A percentile compares a stretch with the other conserved stretches of the same genome.
Conservation (phyloP, 2,888 invertebrate species). For the Anorthoa munda region DNA sequence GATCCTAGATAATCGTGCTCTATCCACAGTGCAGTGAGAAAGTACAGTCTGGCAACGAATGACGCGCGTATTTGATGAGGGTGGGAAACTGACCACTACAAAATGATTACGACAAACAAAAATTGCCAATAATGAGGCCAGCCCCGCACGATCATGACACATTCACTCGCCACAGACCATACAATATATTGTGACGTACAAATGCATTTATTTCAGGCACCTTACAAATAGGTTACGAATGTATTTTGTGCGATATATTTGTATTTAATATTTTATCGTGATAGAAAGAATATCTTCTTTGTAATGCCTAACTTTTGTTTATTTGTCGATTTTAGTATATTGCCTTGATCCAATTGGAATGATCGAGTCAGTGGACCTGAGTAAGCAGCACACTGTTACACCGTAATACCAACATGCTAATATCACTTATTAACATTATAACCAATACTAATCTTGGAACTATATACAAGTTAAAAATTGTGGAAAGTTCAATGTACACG, state of each 20-base stretch:
- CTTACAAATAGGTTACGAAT: constrained; percentile 73
- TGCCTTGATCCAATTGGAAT: constrained; percentile 82
- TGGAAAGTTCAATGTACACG: constrained; percentile 76
- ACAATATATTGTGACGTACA: constrained; percentile 82
- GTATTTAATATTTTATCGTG: constrained; percentile 69
- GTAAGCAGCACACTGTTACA: constrained; percentile 69
- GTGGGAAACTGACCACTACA: constrained; percentile 17
- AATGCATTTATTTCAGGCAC: constrained; percentile 81
- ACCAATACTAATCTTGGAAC: constrained; percentile 76
- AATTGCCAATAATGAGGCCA: constrained; percentile 39
- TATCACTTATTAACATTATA: constrained; percentile 79
- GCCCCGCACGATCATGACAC: constrained; percentile 22
- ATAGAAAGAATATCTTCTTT: constrained; percentile 66
- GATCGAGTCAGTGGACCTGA: constrained; percentile 77
- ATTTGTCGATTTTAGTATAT: constrained; percentile 68
- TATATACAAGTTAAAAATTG: constrained; percentile 80
- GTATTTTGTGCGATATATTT: constrained; percentile 82
- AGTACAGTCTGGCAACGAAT: constrained; percentile 68
- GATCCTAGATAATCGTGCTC: constrained; percentile 74
- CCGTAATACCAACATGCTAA: constrained; percentile 79
- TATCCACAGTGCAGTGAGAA: constrained; percentile 83
- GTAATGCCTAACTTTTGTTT: constrained; percentile 66
- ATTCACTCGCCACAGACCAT: constrained; percentile 69
- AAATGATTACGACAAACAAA: constrained; percentile 42
- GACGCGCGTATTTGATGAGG: constrained; percentile 28